A percentile compares a stretch with the other conserved stretches of the same genome.
Evolutionary conservation across 2,888 invertebrate species (phyloP).

Genomic region (Acanthoscelides obtectus): DNA sequence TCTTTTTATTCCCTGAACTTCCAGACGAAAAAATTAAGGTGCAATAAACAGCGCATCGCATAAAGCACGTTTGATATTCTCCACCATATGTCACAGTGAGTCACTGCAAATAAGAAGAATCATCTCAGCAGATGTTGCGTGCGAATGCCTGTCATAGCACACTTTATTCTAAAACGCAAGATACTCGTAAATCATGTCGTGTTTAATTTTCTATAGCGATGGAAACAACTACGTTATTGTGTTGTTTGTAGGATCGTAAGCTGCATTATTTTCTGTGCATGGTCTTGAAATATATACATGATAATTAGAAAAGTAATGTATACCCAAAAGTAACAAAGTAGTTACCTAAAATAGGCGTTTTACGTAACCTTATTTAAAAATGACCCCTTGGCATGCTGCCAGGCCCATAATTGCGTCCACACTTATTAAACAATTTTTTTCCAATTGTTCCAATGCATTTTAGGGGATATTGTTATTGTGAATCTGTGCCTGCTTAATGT

Average conservation of each 20-base stretch:
- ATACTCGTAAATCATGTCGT: neutral
- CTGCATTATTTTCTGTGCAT: neutral
- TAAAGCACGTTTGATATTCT: neutral
- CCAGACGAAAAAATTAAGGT: neutral
- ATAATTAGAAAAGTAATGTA: too few species aligned
- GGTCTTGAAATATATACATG: too few species aligned
- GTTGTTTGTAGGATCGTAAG: neutral
- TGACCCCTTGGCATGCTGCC: too few species aligned
- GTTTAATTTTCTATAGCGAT: neutral
- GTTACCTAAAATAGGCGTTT: too few species aligned
- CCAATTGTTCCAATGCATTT: too few species aligned
- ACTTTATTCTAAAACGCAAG: neutral
- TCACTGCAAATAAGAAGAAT: neutral
- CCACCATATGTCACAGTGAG: neutral
- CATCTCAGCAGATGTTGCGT: neutral
- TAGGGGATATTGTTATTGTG: too few species aligned
- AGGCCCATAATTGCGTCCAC: too few species aligned
- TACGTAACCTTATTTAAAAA: too few species aligned
- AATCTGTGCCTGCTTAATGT: too few species aligned
- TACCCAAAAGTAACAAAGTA: too few species aligned
- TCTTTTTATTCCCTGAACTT: neutral
- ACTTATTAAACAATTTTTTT: too few species aligned
- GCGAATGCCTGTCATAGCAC: neutral
- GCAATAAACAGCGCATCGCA: neutral
- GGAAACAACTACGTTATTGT: neutral